Conservation (phyloP, 2,113 vertebrate genomes). For the Heloderma charlesbogerti region DNA sequence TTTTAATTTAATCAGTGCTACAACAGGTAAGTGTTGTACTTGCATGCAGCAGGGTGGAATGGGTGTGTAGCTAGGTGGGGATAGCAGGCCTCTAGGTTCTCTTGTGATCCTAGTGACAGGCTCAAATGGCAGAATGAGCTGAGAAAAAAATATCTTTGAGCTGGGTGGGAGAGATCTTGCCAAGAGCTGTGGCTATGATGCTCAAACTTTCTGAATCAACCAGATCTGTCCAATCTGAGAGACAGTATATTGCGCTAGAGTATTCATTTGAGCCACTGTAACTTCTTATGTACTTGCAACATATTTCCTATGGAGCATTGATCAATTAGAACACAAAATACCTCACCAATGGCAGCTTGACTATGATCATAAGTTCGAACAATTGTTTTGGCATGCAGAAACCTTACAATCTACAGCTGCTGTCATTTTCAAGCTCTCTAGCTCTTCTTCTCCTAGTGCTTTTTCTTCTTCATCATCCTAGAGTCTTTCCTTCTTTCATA, state of each 20-base stretch:
- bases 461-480: too few species aligned
- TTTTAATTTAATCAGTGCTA: too few species aligned
- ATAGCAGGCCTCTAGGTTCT: too few species aligned
- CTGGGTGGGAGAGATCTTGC: too few species aligned
- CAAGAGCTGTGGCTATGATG: background rate
- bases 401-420: background rate
- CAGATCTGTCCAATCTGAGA: background rate
- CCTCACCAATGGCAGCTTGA: background rate
- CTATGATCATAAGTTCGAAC: background rate
- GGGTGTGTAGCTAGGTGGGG: too few species aligned
- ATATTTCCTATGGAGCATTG: background rate
- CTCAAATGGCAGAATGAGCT: too few species aligned
- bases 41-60: too few species aligned
- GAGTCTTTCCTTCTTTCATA: too few species aligned
- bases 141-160: too few species aligned
- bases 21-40: too few species aligned
- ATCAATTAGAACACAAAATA: background rate
- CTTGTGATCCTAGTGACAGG: too few species aligned
- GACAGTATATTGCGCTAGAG: background rate
- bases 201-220: background rate
- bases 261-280: background rate
- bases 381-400: background rate
- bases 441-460: too few species aligned
- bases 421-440: background rate
- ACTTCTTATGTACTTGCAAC: background rate